Evolutionary conservation across 2,888 invertebrate species (phyloP).

Genomic region (Halictus quadricinctus): DNA sequence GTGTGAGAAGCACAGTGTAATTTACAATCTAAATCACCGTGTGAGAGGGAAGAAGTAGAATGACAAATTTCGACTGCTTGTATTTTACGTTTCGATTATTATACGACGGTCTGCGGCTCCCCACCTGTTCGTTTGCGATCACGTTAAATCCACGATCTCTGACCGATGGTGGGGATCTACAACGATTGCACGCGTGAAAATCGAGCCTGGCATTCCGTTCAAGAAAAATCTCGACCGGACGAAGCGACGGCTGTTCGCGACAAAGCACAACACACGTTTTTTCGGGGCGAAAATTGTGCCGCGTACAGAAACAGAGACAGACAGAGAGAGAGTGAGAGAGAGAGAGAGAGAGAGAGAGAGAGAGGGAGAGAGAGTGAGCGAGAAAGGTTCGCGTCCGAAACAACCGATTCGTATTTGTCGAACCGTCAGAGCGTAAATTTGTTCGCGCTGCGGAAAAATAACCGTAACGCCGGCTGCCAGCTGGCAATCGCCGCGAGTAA

Average conservation of each 20-base stretch:
- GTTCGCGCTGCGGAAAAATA: slow-evolving; percentile 54
- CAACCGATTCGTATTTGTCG: slow-evolving; percentile 39
- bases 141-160: too few species aligned
- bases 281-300: slow-evolving; percentile 5
- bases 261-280: background rate
- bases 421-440: slow-evolving; percentile 59
- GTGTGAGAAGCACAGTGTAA: too few species aligned
- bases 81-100: too few species aligned
- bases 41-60: too few species aligned
- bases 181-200: too few species aligned
- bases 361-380: too few species aligned
- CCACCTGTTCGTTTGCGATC: too few species aligned
- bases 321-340: background rate
- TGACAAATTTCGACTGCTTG: too few species aligned
- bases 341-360: background rate
- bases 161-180: background rate
- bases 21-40: too few species aligned
- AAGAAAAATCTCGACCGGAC: background rate
- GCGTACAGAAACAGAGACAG: background rate
- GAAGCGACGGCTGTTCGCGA: background rate
- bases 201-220: background rate
- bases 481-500: slow-evolving; percentile 45
- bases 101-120: too few species aligned
- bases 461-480: slow-evolving; percentile 52
- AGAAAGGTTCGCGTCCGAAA: slow-evolving; percentile 2